phyloP scores from a whole-genome alignment of 2,888 invertebrate species.

The Trichacis sp. region DNA sequence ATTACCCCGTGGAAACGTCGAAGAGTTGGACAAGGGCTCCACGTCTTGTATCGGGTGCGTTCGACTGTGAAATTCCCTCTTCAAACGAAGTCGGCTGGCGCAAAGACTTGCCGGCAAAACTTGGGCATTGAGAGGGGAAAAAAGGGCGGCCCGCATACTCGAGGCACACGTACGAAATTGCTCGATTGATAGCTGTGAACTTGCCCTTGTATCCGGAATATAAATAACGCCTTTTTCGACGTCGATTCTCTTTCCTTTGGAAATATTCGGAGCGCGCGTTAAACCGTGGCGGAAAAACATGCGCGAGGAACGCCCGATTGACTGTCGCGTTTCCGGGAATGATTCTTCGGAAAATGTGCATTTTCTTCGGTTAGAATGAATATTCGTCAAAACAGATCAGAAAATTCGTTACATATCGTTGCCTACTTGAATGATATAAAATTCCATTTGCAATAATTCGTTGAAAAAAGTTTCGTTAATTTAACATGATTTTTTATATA shows the following conservation, averaged over 20 bases:
- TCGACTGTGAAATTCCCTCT: slow-evolving; percentile 68
- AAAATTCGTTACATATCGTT: no score
- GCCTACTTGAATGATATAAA: no score
- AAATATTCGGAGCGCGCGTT: background rate
- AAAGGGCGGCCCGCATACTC: slow-evolving; percentile 44
- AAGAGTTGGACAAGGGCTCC: slow-evolving; percentile 49
- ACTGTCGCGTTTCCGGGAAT: no score
- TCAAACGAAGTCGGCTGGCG: slow-evolving; percentile 58
- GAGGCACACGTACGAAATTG: slow-evolving; percentile 59
- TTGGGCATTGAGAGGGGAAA: slow-evolving; percentile 36
- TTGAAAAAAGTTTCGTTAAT: no score
- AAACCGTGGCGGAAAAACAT: background rate
- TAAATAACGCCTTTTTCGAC: slow-evolving; percentile 31
- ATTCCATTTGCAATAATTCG: no score
- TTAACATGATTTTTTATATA: no score
- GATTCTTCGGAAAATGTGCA: no score
- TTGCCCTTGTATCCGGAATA: slow-evolving; percentile 42
- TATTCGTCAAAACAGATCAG: no score
- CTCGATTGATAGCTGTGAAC: slow-evolving; percentile 57
- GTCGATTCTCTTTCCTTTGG: background rate
- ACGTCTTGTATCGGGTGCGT: slow-evolving; percentile 60
- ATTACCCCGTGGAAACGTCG: slow-evolving; percentile 41
- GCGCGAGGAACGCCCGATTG: no score
- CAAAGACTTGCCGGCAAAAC: slow-evolving; percentile 42
- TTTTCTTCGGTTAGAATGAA: no score